Evolutionary conservation across 2,888 invertebrate species (phyloP), one percentile per base, ranked within the genome.

Genomic region (Tachina grossa): DNA sequence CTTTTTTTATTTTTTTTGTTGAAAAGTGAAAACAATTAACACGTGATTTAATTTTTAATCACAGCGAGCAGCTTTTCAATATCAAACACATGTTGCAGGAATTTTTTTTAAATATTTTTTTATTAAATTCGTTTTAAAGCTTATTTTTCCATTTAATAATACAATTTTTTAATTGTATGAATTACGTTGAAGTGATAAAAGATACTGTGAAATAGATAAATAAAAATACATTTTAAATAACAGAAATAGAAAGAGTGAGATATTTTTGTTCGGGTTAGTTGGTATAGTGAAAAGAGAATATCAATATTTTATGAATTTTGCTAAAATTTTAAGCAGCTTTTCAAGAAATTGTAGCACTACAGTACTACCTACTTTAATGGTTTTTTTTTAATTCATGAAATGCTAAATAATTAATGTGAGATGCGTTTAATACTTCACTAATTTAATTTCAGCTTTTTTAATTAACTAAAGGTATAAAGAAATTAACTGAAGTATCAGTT

Each of bases 11-110:
- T 75, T 49, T 16, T 41, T 22, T 59, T 53, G 43, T 31, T 14
- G 49, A 79, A 61, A 72, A 80, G 41, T 47, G 41, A 72, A 80
- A 65, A 65, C 49, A 80, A 65, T 80, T 71, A 61, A 55, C 71
- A 71, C 63, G 53, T 65, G 45, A 71, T 71, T 71, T 65, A 65
- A 80, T 57, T 72, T 80, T 55, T 22, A 78, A 69, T 71, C 39
- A 39, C 53, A 65, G 31, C 9, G 61, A 79, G 49, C 39, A 31
- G 47, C 13, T 47, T 65, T 63, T 53, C 41, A 19, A 22, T 31
- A 63, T 63, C 59, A 59, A 71, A 71, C 53, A 63, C 53, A 71
- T 55, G 61, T 71, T 66, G 55, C 76, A 51, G 19, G 4, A 9
- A n/a, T 8, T 45, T 61, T n/a, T 41, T 16, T 39, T 16, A n/a